These are phyloP conservation scores for Omphaloscelis lunosa DNA, from an alignment of 2,888 invertebrate species.

Conservation along the genomic window DNA sequence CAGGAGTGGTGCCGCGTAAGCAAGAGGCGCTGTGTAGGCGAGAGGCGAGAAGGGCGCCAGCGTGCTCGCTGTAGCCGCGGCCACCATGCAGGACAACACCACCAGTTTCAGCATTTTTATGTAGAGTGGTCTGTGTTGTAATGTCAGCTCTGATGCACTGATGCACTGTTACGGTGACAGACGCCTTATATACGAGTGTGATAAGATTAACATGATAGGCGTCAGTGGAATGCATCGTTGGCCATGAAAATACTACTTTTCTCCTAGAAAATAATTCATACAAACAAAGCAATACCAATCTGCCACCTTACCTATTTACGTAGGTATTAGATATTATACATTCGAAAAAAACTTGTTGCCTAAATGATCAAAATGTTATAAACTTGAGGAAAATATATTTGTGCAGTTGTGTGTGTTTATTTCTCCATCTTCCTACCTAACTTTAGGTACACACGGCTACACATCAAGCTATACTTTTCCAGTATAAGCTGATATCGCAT, in stretches of 20 bases:
- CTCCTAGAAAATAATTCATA: constrained; percentile 43
- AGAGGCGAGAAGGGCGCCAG: constrained; percentile 61
- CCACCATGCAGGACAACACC: constrained; percentile 92
- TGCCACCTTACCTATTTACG: not conserved
- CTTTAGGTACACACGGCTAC: not conserved
- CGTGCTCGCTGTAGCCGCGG: constrained; percentile 87
- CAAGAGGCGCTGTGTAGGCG: constrained; percentile 64
- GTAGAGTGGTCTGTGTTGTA: constrained; percentile 85
- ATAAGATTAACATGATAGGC: constrained; percentile 71
- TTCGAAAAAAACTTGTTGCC: not conserved
- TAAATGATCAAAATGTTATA: not conserved
- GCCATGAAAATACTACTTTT: constrained; percentile 60
- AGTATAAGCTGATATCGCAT: no score
- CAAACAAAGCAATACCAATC: constrained; percentile 26
- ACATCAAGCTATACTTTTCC: no score
- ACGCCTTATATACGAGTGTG: constrained; percentile 78
- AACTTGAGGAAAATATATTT: not conserved
- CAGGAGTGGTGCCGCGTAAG: constrained; percentile 59
- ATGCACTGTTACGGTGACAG: constrained; percentile 72
- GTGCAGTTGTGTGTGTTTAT: not conserved
- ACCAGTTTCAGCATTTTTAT: constrained; percentile 88
- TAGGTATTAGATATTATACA: not conserved
- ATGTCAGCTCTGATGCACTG: constrained; percentile 77
- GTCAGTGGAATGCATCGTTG: constrained; percentile 47
- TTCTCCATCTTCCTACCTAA: not conserved